phyloP scores from a whole-genome alignment of 1,140 invertebrate species.

The Aplysia californica region DNA sequence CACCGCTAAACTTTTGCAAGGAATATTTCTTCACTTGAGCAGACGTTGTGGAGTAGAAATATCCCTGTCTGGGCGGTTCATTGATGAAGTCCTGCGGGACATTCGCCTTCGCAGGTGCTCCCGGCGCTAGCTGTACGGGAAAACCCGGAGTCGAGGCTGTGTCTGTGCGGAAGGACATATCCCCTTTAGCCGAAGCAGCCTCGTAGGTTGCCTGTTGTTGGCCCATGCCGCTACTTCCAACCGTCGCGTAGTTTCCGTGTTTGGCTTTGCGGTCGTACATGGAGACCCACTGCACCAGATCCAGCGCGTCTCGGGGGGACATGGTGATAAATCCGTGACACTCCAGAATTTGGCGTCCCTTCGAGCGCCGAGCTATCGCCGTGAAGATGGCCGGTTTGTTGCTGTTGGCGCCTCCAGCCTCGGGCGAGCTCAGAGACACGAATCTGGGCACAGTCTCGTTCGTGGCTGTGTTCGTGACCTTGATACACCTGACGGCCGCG shows the following conservation, averaged over 20 bases:
- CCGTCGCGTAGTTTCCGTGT: no score
- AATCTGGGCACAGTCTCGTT: conserved; percentile 76
- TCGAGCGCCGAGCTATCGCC: conserved; percentile 91
- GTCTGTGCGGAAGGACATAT: conserved; percentile 6
- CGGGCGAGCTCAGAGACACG: conserved; percentile 92
- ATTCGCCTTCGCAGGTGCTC: no score
- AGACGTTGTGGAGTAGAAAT: conserved; percentile 54
- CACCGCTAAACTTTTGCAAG: background rate
- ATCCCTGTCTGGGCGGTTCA: conserved; percentile 50
- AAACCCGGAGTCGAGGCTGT: background rate
- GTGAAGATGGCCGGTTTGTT: conserved; percentile 97
- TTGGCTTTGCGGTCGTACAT: no score
- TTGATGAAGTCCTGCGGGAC: conserved; percentile 52
- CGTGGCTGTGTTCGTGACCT: conserved; percentile 45
- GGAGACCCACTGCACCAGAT: conserved; percentile 58
- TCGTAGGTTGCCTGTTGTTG: background rate
- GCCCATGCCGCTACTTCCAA: no score
- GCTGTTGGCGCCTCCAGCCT: conserved; percentile 61
- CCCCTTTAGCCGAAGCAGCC: background rate
- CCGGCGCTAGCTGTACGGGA: conserved; percentile 7
- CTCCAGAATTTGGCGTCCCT: conserved; percentile 97
- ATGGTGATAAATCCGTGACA: conserved; percentile 99
- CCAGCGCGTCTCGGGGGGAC: conserved; percentile 55
- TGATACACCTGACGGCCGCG: conserved; percentile 81
- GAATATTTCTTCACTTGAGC: conserved; percentile 54